Conservation (phyloP, 2,888 invertebrate genomes). For the Leptogaster cylindrica region DNA sequence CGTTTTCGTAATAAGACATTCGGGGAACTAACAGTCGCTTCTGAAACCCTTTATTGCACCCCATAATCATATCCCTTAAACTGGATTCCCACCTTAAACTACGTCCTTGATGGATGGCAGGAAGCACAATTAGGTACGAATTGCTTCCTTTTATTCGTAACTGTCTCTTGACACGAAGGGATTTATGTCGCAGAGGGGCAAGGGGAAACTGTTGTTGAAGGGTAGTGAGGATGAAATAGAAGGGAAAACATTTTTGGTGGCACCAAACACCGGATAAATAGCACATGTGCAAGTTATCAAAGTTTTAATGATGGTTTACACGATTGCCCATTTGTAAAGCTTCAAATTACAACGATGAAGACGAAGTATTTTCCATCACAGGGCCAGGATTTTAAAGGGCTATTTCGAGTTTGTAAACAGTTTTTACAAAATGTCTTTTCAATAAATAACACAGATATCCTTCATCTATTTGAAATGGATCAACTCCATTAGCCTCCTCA, state of each 20-base stretch:
- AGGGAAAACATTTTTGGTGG: neutral
- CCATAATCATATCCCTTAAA: no score
- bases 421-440: neutral
- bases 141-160: conserved; percentile 8
- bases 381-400: neutral
- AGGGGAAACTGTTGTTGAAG: no score
- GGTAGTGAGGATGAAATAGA: neutral
- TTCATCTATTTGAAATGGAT: neutral
- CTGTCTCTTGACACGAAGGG: conserved; percentile 5
- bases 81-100: no score
- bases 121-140: conserved; percentile 20
- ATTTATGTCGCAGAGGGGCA: conserved; percentile 7
- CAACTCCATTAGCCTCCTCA: neutral
- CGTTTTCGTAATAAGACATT: no score
- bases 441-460: neutral
- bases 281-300: conserved; percentile 42
- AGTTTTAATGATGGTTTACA: conserved; percentile 45
- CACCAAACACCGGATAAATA: conserved; percentile 3
- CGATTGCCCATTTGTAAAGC: conserved; percentile 40
- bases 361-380: conserved; percentile 21
- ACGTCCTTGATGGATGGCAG: no score
- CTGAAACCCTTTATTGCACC: no score
- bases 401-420: conserved; percentile 16
- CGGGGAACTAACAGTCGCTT: no score
- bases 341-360: conserved; percentile 3